These are phyloP conservation scores for Nylanderia fulva DNA, from an alignment of 1,140 invertebrate genomes.

Conservation along the genomic window DNA sequence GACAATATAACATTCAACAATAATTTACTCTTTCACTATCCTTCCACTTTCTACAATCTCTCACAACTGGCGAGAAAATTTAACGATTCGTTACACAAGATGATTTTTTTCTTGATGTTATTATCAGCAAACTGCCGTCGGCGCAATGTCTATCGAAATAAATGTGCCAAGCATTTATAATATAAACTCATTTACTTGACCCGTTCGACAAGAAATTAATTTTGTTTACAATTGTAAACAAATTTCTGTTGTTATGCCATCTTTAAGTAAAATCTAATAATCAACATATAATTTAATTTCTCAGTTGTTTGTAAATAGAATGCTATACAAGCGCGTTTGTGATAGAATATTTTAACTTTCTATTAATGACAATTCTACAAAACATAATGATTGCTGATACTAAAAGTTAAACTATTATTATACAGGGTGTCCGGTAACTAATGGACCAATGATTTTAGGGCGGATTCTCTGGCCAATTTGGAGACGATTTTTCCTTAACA, in stretches of 20 bases:
- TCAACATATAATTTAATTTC: conserved; percentile 54
- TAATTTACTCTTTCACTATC: conserved; percentile 22
- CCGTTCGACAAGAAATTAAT: conserved; percentile 57
- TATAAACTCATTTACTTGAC: conserved; percentile 54
- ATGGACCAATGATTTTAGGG: too few relatives aligned
- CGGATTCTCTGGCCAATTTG: too few relatives aligned
- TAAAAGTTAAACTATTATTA: neutral
- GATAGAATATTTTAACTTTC: conserved; percentile 19
- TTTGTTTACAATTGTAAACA: conserved; percentile 53
- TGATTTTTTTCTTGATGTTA: conserved; percentile 52
- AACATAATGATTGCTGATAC: neutral
- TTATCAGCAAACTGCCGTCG: conserved; percentile 45
- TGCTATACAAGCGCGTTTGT: conserved; percentile 9
- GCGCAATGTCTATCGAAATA: conserved; percentile 50
- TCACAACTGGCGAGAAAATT: conserved; percentile 44
- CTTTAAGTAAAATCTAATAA: conserved; percentile 36
- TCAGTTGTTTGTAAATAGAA: conserved; percentile 28
- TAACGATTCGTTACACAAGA: conserved; percentile 61
- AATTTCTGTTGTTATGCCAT: conserved; percentile 35
- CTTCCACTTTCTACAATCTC: neutral
- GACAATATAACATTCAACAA: conserved; percentile 35
- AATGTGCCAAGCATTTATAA: conserved; percentile 51
- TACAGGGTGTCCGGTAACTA: too few relatives aligned
- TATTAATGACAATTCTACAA: conserved; percentile 7
- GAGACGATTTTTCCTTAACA: too few relatives aligned